Evolutionary conservation across 1,140 invertebrate genomes (phyloP).

Genomic region (Temnothorax curvispinosus): DNA sequence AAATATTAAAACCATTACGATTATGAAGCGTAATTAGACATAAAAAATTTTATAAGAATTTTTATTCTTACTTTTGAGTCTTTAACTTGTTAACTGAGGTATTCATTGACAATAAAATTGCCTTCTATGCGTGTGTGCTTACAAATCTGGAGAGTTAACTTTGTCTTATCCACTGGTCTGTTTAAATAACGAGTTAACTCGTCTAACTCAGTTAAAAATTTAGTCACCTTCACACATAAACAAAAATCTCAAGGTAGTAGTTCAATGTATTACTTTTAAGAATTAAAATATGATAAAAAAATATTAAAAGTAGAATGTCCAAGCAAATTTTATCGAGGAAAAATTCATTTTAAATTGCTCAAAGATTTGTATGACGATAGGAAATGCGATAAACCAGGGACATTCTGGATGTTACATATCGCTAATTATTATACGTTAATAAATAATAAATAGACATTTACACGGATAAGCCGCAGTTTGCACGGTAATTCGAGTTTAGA

Average conservation of each 20-base stretch:
- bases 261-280: background rate
- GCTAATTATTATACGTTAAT: conserved; percentile 22
- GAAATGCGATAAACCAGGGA: background rate
- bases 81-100: background rate
- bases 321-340: background rate
- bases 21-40: background rate
- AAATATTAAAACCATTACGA: background rate
- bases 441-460: background rate
- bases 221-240: background rate
- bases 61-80: background rate
- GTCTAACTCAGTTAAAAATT: background rate
- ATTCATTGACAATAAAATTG: background rate
- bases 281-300: no score
- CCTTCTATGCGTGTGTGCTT: background rate
- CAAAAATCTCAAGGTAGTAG: background rate
- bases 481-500: background rate
- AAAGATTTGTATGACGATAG: background rate
- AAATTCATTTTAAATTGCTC: background rate
- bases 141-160: background rate
- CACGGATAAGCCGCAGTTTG: background rate
- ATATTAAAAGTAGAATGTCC: background rate
- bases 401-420: background rate
- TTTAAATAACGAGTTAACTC: background rate
- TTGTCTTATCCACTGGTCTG: background rate
- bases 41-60: background rate